Evolutionary conservation across 2,888 invertebrate genomes (phyloP), one percentile per base, ranked within the genome.

Genomic region (Unio pictorum): DNA sequence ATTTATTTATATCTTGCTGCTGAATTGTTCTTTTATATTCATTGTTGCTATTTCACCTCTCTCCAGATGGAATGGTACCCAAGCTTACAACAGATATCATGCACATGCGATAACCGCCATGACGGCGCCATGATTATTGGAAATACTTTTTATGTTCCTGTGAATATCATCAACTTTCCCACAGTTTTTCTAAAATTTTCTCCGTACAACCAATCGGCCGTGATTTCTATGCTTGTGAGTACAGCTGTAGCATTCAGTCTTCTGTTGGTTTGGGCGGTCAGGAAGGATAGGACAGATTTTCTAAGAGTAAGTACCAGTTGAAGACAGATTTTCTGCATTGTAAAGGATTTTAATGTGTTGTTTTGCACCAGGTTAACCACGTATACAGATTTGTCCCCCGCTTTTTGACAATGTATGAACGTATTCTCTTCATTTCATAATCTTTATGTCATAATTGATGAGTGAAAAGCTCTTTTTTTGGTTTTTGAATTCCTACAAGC

Each of bases 91-190:
- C 68, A 69, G 15, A 56, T 81, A 4, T 64, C 69, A 8, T 82
- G 82, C 58, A 58, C 67, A 3, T 82, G 82, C 66, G 45, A 17
- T 7, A 64, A 68, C 17, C 45, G 8, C 15, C 11, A 45, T 3
- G 30, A 57, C 0, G 67, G 60, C 26, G 68, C 68, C 17, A 55
- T 82, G 55, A 79, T 79, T 0, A 73, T 83, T 56, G 78, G 75
- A 18, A 82, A 78, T 56, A 84, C 89, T 23, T 87, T 89, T 68
- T 79, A 79, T 54, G 84, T 89, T 0, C 81, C 87, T 57, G 88
- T 89, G 8, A 90, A 90, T 79, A 81, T 84, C 8, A 88, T 91
- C n/a, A 85, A 91, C 78, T 91, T 91, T 76, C 82, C 82, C 23
- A 88, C 85, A 18, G 89, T 90, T 5, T 90, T 90, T 69, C 80